Percentiles rank a stretch among this genome's conserved stretches.
These are phyloP conservation scores for Agapetus fuscipes DNA, from an alignment of 2,888 invertebrate species.

Conservation along the genomic window DNA sequence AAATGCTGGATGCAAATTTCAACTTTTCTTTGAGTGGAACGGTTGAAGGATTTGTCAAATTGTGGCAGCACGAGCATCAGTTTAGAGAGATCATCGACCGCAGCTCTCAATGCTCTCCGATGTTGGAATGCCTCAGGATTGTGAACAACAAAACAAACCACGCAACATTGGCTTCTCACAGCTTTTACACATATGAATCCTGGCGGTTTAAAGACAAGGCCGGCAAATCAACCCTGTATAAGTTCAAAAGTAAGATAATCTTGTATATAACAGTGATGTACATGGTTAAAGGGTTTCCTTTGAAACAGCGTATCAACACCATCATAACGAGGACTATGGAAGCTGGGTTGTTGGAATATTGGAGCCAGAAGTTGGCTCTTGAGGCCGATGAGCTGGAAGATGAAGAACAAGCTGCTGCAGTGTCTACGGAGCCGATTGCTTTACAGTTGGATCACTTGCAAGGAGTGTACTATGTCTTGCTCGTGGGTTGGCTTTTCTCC, in stretches of 20 bases:
- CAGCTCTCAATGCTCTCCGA: neutral
- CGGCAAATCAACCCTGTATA: neutral
- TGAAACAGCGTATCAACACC: slow-evolving; percentile 1
- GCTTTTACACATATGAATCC: slow-evolving; percentile 4
- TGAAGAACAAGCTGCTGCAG: neutral
- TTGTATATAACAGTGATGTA: slow-evolving; percentile 4
- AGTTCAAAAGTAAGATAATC: neutral
- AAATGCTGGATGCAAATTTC: slow-evolving; percentile 10
- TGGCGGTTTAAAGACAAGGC: slow-evolving; percentile 1
- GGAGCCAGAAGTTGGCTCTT: neutral
- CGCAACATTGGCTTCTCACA: neutral
- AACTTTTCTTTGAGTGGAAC: neutral
- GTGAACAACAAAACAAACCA: neutral
- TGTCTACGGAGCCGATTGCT: neutral
- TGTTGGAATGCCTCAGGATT: neutral
- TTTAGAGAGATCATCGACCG: neutral
- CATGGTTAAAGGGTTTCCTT: slow-evolving; percentile 5
- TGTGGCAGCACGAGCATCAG: neutral
- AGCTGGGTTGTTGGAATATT: neutral
- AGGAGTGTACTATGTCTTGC: neutral
- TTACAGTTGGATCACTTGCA: neutral
- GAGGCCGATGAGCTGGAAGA: neutral
- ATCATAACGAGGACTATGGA: neutral
- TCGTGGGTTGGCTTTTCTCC: neutral
- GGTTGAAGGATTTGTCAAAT: neutral